Evolutionary conservation across 2,888 invertebrate species (phyloP), one percentile per base, ranked within the genome.

Genomic region (Epirrita christyi): DNA sequence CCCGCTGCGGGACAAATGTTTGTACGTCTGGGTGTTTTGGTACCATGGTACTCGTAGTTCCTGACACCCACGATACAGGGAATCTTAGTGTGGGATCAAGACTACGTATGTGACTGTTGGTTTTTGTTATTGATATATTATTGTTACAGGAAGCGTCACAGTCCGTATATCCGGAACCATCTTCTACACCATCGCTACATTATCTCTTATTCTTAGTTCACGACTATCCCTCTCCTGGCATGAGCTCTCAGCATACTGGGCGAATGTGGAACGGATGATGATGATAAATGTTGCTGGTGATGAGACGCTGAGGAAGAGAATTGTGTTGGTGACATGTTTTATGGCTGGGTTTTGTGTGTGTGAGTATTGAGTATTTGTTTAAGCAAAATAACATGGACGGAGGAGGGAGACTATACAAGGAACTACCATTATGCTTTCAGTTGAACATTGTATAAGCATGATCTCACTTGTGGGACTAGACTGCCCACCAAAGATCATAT

Each of bases 371-470:
- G 21, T 21, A 21, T 21, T n/a, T n/a, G n/a, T n/a, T n/a, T n/a
- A 29, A 29, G 28, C 28, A 6, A 28, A 28, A 28, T 28, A 28
- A 28, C 28, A 28, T 28, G n/a, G n/a, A n/a, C n/a, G n/a, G n/a
- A n/a, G n/a, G n/a, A n/a, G n/a, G n/a, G n/a, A n/a, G n/a, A n/a
- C n/a, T n/a, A n/a, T n/a, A n/a, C n/a, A n/a, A n/a, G n/a, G n/a
- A n/a, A 3, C 2, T 21, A 21, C 21, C 2, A 21, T 21, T 4
- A 21, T 21, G 4, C 21, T 78, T 78, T 1, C 76, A 94, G 94
- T 92, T 55, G 95, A 95, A 68, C 95, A 95, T 70, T 42, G 86
- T 1, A 73, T 94, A 50, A 93, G 93, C 54, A 85, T 94, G 61
- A 55, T 93, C 3, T 86, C 93, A 0, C 81, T 87, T 13, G 80